Evolutionary conservation across 2,797 vertebrate species (phyloP).

Genomic region (Anas capensis): DNA sequence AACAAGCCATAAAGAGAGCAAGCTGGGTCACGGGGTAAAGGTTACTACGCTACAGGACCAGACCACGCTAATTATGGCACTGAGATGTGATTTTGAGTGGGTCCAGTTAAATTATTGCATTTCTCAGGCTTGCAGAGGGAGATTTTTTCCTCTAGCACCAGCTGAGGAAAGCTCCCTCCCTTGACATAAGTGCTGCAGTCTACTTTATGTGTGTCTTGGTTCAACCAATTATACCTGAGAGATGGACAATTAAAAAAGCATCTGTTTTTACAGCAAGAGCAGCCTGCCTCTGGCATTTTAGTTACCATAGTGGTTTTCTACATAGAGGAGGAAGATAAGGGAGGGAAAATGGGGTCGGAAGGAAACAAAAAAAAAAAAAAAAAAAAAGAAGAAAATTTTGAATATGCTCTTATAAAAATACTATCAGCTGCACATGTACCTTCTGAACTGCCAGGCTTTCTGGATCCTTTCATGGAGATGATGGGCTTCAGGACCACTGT

Average conservation of each 20-base stretch:
- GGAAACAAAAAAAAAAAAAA: not conserved
- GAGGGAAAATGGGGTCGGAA: not conserved
- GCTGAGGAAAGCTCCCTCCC: not conserved
- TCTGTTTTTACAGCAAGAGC: slow-evolving; percentile 24
- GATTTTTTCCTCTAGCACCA: not conserved
- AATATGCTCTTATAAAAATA: not conserved
- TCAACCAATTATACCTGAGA: slow-evolving; percentile 55
- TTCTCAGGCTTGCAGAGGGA: not conserved
- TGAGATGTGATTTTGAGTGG: not conserved
- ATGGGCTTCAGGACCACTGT: not conserved
- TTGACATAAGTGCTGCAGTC: not conserved
- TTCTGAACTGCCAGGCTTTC: not conserved
- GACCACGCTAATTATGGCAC: not conserved
- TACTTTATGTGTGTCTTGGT: not conserved
- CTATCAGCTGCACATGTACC: accelerated
- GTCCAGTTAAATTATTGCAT: not conserved
- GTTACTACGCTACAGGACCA: not conserved
- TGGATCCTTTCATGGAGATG: not conserved
- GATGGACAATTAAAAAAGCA: slow-evolving; percentile 57
- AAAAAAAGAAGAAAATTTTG: not conserved
- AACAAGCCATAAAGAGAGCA: not conserved
- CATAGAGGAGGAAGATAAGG: not conserved
- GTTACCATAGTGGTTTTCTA: not conserved
- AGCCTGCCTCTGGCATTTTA: slow-evolving; percentile 16
- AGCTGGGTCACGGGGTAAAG: not conserved